These are phyloP conservation scores for Biston betularia DNA, from an alignment of 2,888 invertebrate species.

Conservation along the genomic window DNA sequence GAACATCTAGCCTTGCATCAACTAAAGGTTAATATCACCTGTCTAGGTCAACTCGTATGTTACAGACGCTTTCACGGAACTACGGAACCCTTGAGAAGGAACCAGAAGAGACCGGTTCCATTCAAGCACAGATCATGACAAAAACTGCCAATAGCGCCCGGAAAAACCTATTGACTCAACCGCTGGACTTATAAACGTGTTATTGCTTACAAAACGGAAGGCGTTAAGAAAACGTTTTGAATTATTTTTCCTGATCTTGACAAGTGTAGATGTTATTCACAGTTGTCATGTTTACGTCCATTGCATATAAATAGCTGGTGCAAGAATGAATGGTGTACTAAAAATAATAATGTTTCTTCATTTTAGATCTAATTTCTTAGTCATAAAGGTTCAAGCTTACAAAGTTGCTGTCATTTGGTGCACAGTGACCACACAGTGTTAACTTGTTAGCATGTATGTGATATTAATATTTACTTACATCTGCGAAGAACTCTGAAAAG, in stretches of 20 bases:
- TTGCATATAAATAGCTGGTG: conserved; percentile 28
- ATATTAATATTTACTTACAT: conserved; percentile 27
- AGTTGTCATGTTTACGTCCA: conserved; percentile 6
- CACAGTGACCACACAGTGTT: conserved; percentile 24
- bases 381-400: conserved; percentile 8
- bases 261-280: conserved; percentile 33
- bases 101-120: conserved; percentile 34
- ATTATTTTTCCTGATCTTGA: conserved; percentile 44
- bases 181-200: conserved; percentile 17
- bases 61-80: conserved; percentile 28
- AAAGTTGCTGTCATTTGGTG: background rate
- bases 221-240: conserved; percentile 31
- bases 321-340: conserved; percentile 1
- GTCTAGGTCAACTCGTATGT: conserved; percentile 14
- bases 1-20: conserved; percentile 5
- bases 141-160: conserved; percentile 34
- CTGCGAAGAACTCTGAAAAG: conserved; percentile 21
- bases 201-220: conserved; percentile 33
- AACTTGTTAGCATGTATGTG: conserved; percentile 26
- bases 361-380: conserved; percentile 5
- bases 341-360: conserved; percentile 6
- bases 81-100: conserved; percentile 26
- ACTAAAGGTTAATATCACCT: conserved; percentile 20
- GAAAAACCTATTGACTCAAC: conserved; percentile 42
- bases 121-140: conserved; percentile 26